Evolutionary conservation across 2,888 invertebrate species (phyloP).

Genomic region (Lepidochitona cinerea): DNA sequence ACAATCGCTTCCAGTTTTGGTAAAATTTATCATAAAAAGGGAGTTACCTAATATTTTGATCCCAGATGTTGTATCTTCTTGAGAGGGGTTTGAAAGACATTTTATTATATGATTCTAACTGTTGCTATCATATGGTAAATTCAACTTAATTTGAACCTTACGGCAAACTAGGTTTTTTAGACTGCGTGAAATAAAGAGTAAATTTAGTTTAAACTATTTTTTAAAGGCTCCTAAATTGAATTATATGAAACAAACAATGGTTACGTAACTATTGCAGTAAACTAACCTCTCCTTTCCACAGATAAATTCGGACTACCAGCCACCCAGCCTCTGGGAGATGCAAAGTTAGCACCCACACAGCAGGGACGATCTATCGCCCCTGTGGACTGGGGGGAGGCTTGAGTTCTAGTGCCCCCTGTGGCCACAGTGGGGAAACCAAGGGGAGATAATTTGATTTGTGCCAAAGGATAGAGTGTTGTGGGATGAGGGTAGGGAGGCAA

Average conservation of each 20-base stretch:
- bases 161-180: too few species aligned
- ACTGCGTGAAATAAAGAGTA: too few species aligned
- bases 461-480: slow-evolving; percentile 83
- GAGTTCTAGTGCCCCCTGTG: slow-evolving; percentile 26
- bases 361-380: slow-evolving; percentile 77
- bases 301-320: slow-evolving; percentile 69
- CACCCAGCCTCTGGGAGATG: slow-evolving; percentile 83
- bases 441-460: slow-evolving; percentile 80
- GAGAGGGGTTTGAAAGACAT: too few species aligned
- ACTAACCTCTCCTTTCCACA: slow-evolving; percentile 51
- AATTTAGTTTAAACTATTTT: too few species aligned
- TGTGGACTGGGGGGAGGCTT: slow-evolving; percentile 47
- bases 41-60: too few species aligned
- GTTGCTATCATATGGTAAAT: too few species aligned
- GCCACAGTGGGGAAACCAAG: slow-evolving; percentile 44
- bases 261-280: too few species aligned
- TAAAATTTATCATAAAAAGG: neutral
- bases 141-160: too few species aligned
- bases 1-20: neutral
- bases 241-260: too few species aligned
- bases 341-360: slow-evolving; percentile 85
- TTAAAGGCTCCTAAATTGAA: too few species aligned
- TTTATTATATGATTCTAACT: too few species aligned
- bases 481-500: slow-evolving; percentile 93
- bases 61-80: too few species aligned